Conservation (phyloP, 1,140 invertebrate genomes). For the Danaus plexippus region DNA sequence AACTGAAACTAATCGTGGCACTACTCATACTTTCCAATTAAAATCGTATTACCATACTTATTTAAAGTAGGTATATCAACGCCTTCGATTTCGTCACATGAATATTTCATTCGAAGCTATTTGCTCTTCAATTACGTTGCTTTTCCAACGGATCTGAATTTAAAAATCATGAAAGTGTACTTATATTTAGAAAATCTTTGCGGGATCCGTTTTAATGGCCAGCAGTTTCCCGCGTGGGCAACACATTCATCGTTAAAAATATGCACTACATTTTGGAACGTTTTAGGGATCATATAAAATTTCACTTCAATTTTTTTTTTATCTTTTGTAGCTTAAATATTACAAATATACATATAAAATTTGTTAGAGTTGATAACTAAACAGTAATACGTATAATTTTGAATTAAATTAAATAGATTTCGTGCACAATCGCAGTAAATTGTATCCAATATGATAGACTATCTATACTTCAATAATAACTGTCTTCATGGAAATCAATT, state of each 20-base stretch:
- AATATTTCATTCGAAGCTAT: conserved; percentile 11
- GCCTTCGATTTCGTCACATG: conserved; percentile 8
- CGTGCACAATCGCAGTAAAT: no score
- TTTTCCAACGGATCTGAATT: conserved; percentile 8
- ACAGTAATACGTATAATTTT: no score
- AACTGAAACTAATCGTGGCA: no score
- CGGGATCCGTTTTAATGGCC: conserved; percentile 8
- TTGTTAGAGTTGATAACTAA: no score
- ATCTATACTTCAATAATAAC: neutral
- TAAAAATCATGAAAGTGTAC: conserved; percentile 13
- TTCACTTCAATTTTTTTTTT: no score
- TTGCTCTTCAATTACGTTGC: conserved; percentile 11
- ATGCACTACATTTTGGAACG: no score
- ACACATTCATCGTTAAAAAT: no score
- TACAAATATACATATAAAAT: no score
- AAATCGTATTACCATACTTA: conserved; percentile 15
- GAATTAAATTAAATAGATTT: no score
- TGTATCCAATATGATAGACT: neutral
- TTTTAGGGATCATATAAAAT: no score
- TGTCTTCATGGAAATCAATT: conserved; percentile 12
- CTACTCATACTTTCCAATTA: conserved; percentile 3
- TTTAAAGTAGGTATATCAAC: neutral
- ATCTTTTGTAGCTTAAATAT: no score
- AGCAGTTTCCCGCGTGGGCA: conserved; percentile 8
- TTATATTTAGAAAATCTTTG: conserved; percentile 4